Evolutionary conservation across 1,140 invertebrate genomes (phyloP).

Genomic region (fruit fly (Drosophila melanogaster)): DNA sequence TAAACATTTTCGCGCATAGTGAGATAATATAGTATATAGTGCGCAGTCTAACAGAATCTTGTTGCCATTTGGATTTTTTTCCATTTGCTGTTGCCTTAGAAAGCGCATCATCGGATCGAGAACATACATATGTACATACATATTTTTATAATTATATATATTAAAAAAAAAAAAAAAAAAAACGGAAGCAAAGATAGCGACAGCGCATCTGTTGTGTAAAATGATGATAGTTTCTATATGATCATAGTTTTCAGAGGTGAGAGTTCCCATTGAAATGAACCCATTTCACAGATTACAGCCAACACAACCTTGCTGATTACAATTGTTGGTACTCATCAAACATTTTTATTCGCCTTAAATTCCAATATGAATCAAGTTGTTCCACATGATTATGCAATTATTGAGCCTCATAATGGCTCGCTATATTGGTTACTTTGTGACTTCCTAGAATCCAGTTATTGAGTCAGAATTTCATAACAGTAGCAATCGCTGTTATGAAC

Average conservation of each 20-base stretch:
- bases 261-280: not conserved
- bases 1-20: not conserved
- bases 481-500: conserved; percentile 12
- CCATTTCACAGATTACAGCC: not conserved
- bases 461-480: conserved; percentile 11
- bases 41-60: not conserved
- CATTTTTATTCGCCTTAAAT: not conserved
- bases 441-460: not conserved
- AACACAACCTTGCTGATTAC: not conserved
- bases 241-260: conserved; percentile 1
- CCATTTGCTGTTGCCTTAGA: not conserved
- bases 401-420: too few relatives aligned
- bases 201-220: conserved; percentile 10
- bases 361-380: not conserved
- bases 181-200: not conserved
- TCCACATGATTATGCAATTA: not conserved
- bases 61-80: conserved; percentile 5
- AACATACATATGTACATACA: not conserved
- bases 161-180: too few relatives aligned
- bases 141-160: too few relatives aligned
- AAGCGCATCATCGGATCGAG: not conserved
- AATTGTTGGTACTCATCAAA: not conserved
- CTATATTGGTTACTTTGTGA: not conserved
- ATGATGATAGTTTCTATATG: too few relatives aligned
- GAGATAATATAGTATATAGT: not conserved